Percentiles rank a stretch among this genome's conserved stretches.
These are phyloP conservation scores for Epinotia nisella DNA, from an alignment of 2,888 invertebrate species.

Conservation along the genomic window DNA sequence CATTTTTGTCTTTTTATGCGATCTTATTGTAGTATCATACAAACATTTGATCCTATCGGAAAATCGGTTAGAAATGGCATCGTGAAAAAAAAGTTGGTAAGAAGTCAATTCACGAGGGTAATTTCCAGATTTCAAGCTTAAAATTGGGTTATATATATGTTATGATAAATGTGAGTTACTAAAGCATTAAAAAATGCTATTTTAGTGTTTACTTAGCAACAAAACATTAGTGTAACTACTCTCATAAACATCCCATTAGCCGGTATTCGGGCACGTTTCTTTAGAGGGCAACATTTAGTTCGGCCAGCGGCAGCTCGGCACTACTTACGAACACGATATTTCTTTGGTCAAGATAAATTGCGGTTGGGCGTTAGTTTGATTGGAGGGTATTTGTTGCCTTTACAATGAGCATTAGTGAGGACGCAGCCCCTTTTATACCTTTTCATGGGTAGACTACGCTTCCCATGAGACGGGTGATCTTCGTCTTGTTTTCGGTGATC, in stretches of 20 bases:
- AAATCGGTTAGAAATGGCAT: no score
- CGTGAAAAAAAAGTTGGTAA: no score
- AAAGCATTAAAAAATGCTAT: not conserved
- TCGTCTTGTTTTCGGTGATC: not conserved
- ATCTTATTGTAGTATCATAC: no score
- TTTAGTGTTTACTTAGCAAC: not conserved
- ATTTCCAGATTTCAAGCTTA: no score
- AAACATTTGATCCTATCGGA: no score
- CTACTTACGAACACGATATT: slow-evolving; percentile 73
- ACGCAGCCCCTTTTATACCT: slow-evolving; percentile 53
- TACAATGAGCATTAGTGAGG: slow-evolving; percentile 79
- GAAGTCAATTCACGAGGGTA: no score
- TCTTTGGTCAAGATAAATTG: slow-evolving; percentile 79
- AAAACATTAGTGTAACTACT: slow-evolving; percentile 9
- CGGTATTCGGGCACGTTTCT: slow-evolving; percentile 55
- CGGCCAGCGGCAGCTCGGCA: slow-evolving; percentile 41
- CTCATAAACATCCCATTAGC: slow-evolving; percentile 42
- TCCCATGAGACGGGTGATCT: not conserved
- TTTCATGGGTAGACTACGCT: not conserved
- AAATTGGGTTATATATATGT: not conserved
- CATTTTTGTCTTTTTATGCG: no score
- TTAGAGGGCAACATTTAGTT: slow-evolving; percentile 57
- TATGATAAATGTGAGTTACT: not conserved
- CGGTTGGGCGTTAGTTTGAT: slow-evolving; percentile 82
- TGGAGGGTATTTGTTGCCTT: slow-evolving; percentile 81